Evolutionary conservation across 2,113 vertebrate genomes (phyloP).

Genomic region (Cephalopholis sonnerati): DNA sequence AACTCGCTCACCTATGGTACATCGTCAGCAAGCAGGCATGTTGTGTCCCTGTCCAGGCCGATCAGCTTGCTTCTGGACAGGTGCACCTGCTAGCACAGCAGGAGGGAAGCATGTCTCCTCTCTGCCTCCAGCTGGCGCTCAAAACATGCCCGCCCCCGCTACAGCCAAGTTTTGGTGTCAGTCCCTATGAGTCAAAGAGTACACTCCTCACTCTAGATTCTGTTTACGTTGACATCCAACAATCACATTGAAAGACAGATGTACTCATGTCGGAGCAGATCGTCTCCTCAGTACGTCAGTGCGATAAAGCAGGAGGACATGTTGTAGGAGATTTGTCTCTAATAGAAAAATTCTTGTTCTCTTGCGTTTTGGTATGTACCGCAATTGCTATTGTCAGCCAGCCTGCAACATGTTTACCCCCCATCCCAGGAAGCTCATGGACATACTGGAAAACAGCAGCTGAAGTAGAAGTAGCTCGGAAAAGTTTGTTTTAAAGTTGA

Average conservation of each 20-base stretch:
- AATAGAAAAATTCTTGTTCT: background rate
- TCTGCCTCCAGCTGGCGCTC: background rate
- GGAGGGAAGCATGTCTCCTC: background rate
- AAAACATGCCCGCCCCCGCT: background rate
- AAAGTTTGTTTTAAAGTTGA: background rate
- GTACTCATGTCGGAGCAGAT: background rate
- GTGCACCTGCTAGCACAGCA: constrained; percentile 22
- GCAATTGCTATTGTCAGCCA: background rate
- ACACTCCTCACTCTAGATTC: background rate
- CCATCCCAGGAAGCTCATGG: background rate
- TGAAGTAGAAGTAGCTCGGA: background rate
- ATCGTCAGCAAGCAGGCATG: background rate
- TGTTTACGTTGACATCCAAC: background rate
- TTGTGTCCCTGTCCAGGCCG: background rate
- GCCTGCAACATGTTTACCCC: constrained; percentile 11
- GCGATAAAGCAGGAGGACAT: background rate
- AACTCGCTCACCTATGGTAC: background rate
- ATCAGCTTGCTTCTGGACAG: constrained; percentile 22
- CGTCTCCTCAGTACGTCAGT: background rate
- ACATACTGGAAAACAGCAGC: background rate
- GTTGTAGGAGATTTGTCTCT: background rate
- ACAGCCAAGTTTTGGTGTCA: background rate
- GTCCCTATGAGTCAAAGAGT: background rate
- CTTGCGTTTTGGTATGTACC: background rate
- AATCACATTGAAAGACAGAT: background rate